These are phyloP conservation scores for Leucosticte australis DNA, from an alignment of 2,113 vertebrate genomes.

Conservation along the genomic window DNA sequence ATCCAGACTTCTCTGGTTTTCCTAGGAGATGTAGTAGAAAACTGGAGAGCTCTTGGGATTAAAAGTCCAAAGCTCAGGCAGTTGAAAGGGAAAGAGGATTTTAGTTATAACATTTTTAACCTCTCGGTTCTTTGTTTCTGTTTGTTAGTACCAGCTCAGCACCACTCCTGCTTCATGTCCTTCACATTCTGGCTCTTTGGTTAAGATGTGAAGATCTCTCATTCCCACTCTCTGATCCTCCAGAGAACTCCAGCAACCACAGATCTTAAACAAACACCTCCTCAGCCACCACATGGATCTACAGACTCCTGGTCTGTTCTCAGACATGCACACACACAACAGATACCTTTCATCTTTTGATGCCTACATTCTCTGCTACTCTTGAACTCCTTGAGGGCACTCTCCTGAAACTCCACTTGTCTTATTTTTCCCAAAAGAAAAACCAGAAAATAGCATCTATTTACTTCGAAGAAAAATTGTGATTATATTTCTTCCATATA, in stretches of 20 bases:
- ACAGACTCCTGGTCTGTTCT: background rate
- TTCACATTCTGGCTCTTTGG: constrained; percentile 10
- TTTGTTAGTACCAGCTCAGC: constrained; percentile 27
- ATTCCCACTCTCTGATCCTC: constrained; percentile 16
- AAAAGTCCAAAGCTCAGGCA: constrained; percentile 1
- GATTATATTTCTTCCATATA: background rate
- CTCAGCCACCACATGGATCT: background rate
- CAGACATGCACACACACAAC: background rate
- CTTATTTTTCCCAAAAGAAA: background rate
- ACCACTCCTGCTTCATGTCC: background rate
- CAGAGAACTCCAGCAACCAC: constrained; percentile 14
- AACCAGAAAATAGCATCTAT: background rate
- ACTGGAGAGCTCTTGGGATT: constrained; percentile 47
- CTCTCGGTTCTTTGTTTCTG: constrained; percentile 8
- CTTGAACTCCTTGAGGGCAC: background rate
- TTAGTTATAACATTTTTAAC: constrained; percentile 22
- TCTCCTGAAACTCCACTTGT: background rate
- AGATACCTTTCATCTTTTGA: background rate
- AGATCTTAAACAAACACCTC: constrained; percentile 21
- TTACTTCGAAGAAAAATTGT: background rate
- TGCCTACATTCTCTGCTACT: background rate
- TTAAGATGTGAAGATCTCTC: constrained; percentile 27
- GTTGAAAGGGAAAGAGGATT: constrained; percentile 22
- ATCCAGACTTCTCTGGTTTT: constrained; percentile 22
- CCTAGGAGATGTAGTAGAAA: background rate